Base-by-base conservation (phyloP, 1,140 invertebrate genomes). In the Vanessa tameamea region DNA sequence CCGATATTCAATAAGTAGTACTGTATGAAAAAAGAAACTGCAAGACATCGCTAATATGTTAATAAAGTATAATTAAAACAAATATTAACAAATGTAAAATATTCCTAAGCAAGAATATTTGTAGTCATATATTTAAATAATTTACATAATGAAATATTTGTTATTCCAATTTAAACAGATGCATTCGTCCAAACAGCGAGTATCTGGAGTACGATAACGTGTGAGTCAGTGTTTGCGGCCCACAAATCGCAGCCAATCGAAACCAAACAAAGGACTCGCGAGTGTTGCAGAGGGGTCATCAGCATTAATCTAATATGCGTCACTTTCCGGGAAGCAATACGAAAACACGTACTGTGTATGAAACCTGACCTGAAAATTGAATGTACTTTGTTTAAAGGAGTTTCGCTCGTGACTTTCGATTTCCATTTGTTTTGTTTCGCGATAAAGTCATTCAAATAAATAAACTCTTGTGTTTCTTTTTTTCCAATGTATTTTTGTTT, bases 191-290 rank as follows among this genome's bases (percentile, higher is more conserved):
- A 72, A 74, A 81, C 69, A 78, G 26, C 65, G 43, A 74, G 61
- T 78, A 78, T 81, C 77, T 77, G 80, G 80, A 78, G 77, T 80
- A 82, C 78, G 81, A 91, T 89, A 87, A 76, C 67, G 74, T n/a
- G 67, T 90, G 87, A 88, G 77, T 91, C 89, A 89, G 69, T 81
- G 82, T 84, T 81, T 83, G 78, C 85, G 81, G 79, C 83, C 82
- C 84, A 88, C 87, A 85, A 88, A 86, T 84, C 79, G 78, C 59
- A 76, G 78, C 59, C 78, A 82, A 78, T 83, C 79, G 81, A 81
- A 81, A 86, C 73, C 72, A 76, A 76, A 89, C 87, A 90, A 89
- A 91, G 87, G 86, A 87, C 71, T 77, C 72, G 20, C 80, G 79
- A 82, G 73, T 79, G 81, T 70, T 79, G 76, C 79, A 76, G 76